Evolutionary conservation across 1,140 invertebrate genomes (phyloP).

Genomic region (Procambarus clarkii): DNA sequence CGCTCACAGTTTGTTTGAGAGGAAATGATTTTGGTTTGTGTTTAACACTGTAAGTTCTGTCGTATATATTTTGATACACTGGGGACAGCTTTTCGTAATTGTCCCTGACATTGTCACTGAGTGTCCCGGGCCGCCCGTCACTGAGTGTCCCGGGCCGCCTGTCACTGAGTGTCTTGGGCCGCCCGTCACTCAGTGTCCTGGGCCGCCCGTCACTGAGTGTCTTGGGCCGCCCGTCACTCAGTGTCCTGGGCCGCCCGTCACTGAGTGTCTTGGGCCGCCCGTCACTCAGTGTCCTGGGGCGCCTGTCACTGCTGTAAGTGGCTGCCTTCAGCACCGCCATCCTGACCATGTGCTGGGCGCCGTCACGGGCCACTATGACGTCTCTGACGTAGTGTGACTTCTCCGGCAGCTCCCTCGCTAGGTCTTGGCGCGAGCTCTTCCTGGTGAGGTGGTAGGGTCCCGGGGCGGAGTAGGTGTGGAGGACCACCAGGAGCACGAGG

Average conservation of each 20-base stretch:
- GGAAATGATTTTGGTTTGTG: neutral
- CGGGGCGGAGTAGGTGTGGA: constrained; percentile 10
- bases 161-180: too few relatives aligned
- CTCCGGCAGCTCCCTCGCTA: neutral
- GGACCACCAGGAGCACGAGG: neutral
- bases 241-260: too few relatives aligned
- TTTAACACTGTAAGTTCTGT: neutral
- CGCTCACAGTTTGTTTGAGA: neutral
- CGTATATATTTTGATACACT: too few relatives aligned
- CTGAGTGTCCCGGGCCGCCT: too few relatives aligned
- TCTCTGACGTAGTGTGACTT: neutral
- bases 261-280: too few relatives aligned
- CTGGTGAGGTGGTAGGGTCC: neutral
- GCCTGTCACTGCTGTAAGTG: too few relatives aligned
- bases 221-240: too few relatives aligned
- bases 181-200: too few relatives aligned
- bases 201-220: too few relatives aligned
- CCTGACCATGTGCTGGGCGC: too few relatives aligned
- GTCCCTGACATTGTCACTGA: neutral
- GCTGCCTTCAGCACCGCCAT: neutral
- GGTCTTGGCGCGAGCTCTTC: neutral
- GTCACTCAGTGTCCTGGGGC: too few relatives aligned
- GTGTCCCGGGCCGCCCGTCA: too few relatives aligned
- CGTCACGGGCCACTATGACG: neutral
- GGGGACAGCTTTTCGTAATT: neutral